Percentiles rank a stretch among this genome's conserved stretches.
phyloP scores from a whole-genome alignment of 2,888 invertebrate species.

The Chironomus tentans region DNA sequence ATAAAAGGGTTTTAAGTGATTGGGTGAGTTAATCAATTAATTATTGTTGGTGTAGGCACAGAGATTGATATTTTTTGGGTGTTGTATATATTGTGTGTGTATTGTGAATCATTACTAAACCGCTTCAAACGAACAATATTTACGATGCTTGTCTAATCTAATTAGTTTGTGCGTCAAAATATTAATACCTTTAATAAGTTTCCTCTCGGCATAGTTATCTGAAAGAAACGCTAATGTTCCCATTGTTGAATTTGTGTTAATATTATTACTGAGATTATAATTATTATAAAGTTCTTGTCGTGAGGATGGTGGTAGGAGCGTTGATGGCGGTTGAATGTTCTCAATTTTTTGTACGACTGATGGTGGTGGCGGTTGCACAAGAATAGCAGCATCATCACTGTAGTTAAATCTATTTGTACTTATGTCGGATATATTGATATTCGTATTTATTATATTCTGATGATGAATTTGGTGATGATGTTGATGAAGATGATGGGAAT shows the following conservation, averaged over 20 bases:
- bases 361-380: not conserved
- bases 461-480: not conserved
- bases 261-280: conserved; percentile 40
- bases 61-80: too few species aligned
- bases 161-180: not conserved
- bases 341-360: not conserved
- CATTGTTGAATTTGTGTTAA: conserved; percentile 33
- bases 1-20: too few species aligned
- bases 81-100: too few species aligned
- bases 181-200: conserved; percentile 15
- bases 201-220: conserved; percentile 26
- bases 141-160: too few species aligned
- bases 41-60: too few species aligned
- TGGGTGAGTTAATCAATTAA: too few species aligned
- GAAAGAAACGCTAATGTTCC: conserved; percentile 34
- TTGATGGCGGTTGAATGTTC: not conserved
- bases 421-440: not conserved
- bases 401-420: conserved; percentile 27
- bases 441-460: not conserved
- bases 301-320: not conserved
- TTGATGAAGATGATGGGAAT: not conserved
- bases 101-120: too few species aligned
- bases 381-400: not conserved
- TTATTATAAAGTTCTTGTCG: conserved; percentile 33
- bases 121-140: too few species aligned